Evolutionary conservation across 2,797 vertebrate genomes (phyloP), one percentile per base, ranked within the genome.

Genomic region (Diceros bicornis): DNA sequence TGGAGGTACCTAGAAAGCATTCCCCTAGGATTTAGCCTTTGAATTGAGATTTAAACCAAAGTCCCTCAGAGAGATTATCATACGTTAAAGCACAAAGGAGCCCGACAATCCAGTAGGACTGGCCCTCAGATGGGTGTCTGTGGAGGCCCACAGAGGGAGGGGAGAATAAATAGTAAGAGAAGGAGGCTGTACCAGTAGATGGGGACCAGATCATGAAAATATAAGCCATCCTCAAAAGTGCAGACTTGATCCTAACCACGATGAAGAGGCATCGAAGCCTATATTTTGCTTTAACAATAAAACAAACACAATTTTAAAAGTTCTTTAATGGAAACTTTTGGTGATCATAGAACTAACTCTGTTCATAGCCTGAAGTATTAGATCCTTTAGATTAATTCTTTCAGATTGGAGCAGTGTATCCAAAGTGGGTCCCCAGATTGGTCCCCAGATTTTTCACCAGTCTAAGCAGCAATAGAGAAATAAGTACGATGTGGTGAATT

Each of bases 231-330:
- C 50, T 47, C 34, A 75, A 44, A 89, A 84, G 34, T 72, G 9
- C 50, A 82, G 44, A 37, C n/a, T 59, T 83, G 32, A n/a, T 23
- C 59, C 75, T 81, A 77, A 81, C 50, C 50, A 77, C 23, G 12
- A 69, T 29, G 23, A 88, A 75, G 75, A 84, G 25, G 44, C 52
- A 50, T 0, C 69, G 69, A 69, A 61, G 41, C 79, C 34, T n/a
- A 0, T 11, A 55, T 66, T 95, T 92, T 82, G 29, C 89, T 77
- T 83, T 50, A 91, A 52, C 32, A 50, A 68, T 92, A 96, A 79
- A 68, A 23, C 23, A 72, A 62, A 68, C 55, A 71, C n/a, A 52
- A 59, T 68, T 66, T 44, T 75, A 16, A 21, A 78, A 37, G 21
- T 21, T 57, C 90, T 89, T 81, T n/a, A n/a, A 52, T 32, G 14